Percentiles rank a stretch among this genome's conserved stretches.
Evolutionary conservation across 2,888 invertebrate genomes (phyloP).

Genomic region (Chaetogeoica ovagalla): DNA sequence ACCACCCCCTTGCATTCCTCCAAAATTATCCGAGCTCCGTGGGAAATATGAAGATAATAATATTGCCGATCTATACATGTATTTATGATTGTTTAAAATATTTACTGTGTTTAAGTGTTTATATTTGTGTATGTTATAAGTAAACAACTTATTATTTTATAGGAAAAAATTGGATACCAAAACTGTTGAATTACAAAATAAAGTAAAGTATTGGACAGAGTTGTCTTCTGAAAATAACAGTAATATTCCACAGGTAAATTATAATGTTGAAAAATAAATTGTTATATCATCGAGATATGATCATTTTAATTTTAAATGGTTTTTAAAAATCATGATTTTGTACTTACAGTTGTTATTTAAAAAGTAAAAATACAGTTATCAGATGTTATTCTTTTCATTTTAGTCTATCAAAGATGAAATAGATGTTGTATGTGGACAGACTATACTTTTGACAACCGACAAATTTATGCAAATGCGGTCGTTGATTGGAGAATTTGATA

Average conservation of each 20-base stretch:
- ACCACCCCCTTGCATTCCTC: constrained; percentile 34
- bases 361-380: too few species aligned
- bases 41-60: constrained; percentile 39
- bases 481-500: constrained; percentile 61
- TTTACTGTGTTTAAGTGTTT: not conserved
- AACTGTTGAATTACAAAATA: constrained; percentile 42
- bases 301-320: not conserved
- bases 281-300: not conserved
- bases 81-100: not conserved
- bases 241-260: constrained; percentile 33
- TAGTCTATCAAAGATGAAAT: constrained; percentile 60
- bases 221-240: constrained; percentile 11
- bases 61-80: constrained; percentile 42
- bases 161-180: constrained; percentile 36
- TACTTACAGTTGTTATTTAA: too few species aligned
- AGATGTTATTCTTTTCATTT: not conserved
- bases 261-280: not conserved
- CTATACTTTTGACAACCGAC: constrained; percentile 72
- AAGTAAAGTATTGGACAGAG: constrained; percentile 43
- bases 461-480: constrained; percentile 77
- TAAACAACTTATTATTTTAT: not conserved
- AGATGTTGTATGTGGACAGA: constrained; percentile 76
- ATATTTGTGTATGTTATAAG: not conserved
- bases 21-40: constrained; percentile 39
- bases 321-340: not conserved